Evolutionary conservation across 2,888 invertebrate species (phyloP), one percentile per base, ranked within the genome.

Genomic region (Torymus tubicola): DNA sequence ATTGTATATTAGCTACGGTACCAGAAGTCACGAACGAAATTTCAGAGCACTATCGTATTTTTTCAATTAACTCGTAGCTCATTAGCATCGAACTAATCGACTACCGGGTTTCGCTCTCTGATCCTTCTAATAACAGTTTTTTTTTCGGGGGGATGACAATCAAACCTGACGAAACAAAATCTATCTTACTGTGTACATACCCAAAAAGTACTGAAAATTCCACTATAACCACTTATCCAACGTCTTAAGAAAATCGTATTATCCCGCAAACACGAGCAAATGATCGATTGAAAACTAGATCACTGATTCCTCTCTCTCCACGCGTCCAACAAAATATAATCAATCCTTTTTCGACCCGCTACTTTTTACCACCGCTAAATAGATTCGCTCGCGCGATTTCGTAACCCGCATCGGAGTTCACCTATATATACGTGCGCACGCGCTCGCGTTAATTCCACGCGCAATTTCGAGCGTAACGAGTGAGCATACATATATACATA

Each of bases 201-300:
- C 42, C 42, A 42, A 42, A 42, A 42, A 42, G 5, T 8, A 8
- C 8, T 42, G 10, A 42, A 42, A 42, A 42, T 42, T 42, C 42
- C 42, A 42, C 42, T 42, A 42, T 1, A 1, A 5, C 8, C 8
- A 42, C 42, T 42, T 42, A 42, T 8, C 42, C 42, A 42, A 42
- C 42, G 8, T 42, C 31, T 42, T 58, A 58, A 60, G 50, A 12
- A 53, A 53, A 53, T 70, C 63, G 57, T 57, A 70, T 70, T 69
- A 76, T 31, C 4, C 3, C 52, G 31, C 0, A 4, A 31, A 2
- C 67, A 55, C 3, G 31, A 31, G 8, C 67, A 55, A 2, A 55
- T 76, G 57, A 77, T 77, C 77, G 78, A 78, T 78, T 67, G 61
- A 78, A 60, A 60, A 72, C 67, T 31, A 65, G 65, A 71, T 65